Percentiles rank a stretch among this genome's conserved stretches.
phyloP scores from a whole-genome alignment of 1,140 invertebrate genomes.

The Lysiphlebus fabarum region DNA sequence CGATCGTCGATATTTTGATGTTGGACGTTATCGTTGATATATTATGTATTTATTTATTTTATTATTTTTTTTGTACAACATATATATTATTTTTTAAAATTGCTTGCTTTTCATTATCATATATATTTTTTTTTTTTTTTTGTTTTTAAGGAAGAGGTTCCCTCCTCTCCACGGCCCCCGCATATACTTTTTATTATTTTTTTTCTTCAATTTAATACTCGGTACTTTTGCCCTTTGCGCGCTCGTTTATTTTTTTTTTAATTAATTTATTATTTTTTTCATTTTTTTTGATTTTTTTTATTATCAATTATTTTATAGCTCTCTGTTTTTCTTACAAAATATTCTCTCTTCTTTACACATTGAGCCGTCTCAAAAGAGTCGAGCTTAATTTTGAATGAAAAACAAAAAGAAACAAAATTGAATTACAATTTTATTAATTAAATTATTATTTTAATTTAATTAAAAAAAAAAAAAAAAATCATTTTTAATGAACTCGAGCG shows the following conservation, averaged over 20 bases:
- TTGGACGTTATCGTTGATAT: constrained; percentile 23
- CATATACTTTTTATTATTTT: constrained; percentile 42
- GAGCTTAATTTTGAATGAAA: constrained; percentile 2
- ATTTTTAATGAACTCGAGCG: too few relatives aligned
- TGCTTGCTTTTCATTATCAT: neutral
- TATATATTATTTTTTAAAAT: too few relatives aligned
- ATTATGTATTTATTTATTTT: constrained; percentile 22
- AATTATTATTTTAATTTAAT: too few relatives aligned
- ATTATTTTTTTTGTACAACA: constrained; percentile 20
- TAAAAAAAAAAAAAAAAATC: too few relatives aligned
- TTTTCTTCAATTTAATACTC: constrained; percentile 44
- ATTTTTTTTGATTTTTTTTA: constrained; percentile 15
- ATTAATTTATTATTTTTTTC: constrained; percentile 34
- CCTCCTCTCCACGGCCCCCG: constrained; percentile 54
- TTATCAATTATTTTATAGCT: constrained; percentile 1
- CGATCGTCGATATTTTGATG: constrained; percentile 9
- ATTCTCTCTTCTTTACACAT: neutral
- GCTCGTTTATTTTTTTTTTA: constrained; percentile 33
- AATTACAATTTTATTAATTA: too few relatives aligned
- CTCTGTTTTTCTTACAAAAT: neutral
- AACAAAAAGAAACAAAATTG: neutral
- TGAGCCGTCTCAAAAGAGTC: constrained; percentile 2
- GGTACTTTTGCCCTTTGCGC: constrained; percentile 37
- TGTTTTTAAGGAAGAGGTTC: constrained; percentile 46
- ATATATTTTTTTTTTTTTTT: constrained; percentile 29